Evolutionary conservation across 2,888 invertebrate species (phyloP).

Genomic region (Drosophila prostipennis): DNA sequence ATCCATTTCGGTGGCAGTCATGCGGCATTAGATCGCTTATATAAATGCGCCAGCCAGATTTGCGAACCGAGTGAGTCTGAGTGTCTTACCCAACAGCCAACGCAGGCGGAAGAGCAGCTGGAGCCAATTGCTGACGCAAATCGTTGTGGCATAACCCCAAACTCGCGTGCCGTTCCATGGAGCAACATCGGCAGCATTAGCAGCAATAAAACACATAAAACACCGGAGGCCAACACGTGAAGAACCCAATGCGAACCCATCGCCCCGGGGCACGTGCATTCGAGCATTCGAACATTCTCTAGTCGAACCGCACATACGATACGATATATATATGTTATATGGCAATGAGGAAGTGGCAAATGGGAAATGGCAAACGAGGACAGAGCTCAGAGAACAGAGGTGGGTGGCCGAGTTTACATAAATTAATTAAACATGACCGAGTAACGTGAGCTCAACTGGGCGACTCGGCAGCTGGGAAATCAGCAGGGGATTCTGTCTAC

Average conservation of each 20-base stretch:
- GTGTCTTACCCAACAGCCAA: slow-evolving; percentile 43
- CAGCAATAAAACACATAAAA: slow-evolving; percentile 27
- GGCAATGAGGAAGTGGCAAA: slow-evolving; percentile 29
- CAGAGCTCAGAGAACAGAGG: slow-evolving; percentile 5
- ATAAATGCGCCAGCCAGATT: slow-evolving; percentile 50
- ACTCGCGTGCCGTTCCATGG: slow-evolving; percentile 54
- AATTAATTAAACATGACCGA: slow-evolving; percentile 69
- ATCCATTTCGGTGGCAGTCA: slow-evolving; percentile 12
- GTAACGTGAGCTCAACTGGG: slow-evolving; percentile 59
- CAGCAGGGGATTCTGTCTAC: slow-evolving; percentile 27
- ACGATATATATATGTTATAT: not conserved
- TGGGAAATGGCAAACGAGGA: slow-evolving; percentile 23
- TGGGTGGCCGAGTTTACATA: slow-evolving; percentile 59
- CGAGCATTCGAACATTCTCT: not conserved
- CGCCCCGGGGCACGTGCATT: slow-evolving; percentile 46
- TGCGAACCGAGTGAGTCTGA: slow-evolving; percentile 9
- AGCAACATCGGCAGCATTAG: slow-evolving; percentile 25
- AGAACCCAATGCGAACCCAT: slow-evolving; percentile 29
- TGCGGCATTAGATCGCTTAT: slow-evolving; percentile 46
- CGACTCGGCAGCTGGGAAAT: slow-evolving; percentile 10
- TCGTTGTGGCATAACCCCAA: slow-evolving; percentile 58
- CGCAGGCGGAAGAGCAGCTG: slow-evolving; percentile 23
- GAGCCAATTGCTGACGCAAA: slow-evolving; percentile 65
- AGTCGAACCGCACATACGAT: slow-evolving; percentile 1
- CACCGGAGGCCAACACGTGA: slow-evolving; percentile 59